These are phyloP conservation scores for Catagonus wagneri DNA, from an alignment of 2,113 vertebrate species.

Conservation along the genomic window DNA sequence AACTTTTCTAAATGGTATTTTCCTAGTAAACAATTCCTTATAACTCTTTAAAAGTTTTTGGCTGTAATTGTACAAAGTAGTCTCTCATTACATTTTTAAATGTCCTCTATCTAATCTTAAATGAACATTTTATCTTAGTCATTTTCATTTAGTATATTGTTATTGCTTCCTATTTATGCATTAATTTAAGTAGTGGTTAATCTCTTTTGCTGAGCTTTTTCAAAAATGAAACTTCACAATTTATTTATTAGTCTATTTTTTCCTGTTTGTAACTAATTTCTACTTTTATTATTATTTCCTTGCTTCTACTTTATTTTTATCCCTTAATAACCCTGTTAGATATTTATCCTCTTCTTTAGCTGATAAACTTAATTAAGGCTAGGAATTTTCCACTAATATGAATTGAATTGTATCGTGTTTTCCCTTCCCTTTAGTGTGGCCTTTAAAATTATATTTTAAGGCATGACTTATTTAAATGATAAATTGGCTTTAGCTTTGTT, in stretches of 20 bases:
- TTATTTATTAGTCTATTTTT: background rate
- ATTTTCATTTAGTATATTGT: background rate
- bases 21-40: background rate
- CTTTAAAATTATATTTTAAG: background rate
- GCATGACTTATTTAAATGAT: background rate
- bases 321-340: background rate
- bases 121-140: background rate
- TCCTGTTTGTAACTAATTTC: background rate
- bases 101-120: background rate
- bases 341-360: background rate
- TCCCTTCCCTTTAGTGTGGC: background rate
- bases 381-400: background rate
- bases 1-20: background rate
- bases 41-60: background rate
- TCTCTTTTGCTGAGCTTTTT: background rate
- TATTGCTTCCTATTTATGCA: background rate
- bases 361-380: background rate
- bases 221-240: background rate
- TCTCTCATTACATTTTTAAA: background rate
- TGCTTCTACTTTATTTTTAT: background rate
- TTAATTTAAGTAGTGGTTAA: background rate
- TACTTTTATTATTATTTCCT: background rate
- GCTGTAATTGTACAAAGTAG: background rate
- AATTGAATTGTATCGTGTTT: background rate
- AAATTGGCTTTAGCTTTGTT: background rate